Conservation (phyloP, 1,140 invertebrate genomes). For the Palaemon carinicauda region DNA sequence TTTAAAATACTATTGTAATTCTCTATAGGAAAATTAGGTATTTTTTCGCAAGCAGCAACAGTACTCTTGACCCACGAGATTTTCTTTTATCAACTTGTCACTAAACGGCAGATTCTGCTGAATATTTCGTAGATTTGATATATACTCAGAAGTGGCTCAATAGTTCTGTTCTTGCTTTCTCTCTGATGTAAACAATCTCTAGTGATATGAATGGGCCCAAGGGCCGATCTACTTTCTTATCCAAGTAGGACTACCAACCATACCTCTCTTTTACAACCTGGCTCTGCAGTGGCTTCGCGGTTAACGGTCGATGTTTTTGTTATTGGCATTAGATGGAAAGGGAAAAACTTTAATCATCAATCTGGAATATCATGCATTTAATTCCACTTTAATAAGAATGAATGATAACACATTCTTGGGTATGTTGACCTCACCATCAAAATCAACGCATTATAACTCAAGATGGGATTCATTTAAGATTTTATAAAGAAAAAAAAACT, state of each 20-base stretch:
- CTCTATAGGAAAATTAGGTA: not conserved
- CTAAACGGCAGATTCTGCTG: not conserved
- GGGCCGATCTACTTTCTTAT: not conserved
- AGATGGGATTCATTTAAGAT: no score
- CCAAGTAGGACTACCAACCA: not conserved
- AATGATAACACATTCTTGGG: no score
- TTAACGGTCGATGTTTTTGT: no score
- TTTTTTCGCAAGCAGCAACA: conserved; percentile 4
- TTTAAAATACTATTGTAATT: not conserved
- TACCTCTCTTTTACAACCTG: not conserved
- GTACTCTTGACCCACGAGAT: not conserved
- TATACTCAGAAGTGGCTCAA: not conserved
- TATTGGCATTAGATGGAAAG: no score
- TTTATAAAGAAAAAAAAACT: no score
- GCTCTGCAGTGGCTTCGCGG: no score
- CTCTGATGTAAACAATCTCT: not conserved
- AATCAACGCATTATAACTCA: no score
- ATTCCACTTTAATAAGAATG: no score
- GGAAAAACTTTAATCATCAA: no score
- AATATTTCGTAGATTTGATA: no score
- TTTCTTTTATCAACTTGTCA: not conserved
- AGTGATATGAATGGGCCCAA: not conserved
- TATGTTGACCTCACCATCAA: no score
- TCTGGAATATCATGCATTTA: no score
- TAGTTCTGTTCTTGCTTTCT: not conserved